These are phyloP conservation scores for Drosophila diplacantha DNA, from an alignment of 2,888 invertebrate species.

Conservation along the genomic window DNA sequence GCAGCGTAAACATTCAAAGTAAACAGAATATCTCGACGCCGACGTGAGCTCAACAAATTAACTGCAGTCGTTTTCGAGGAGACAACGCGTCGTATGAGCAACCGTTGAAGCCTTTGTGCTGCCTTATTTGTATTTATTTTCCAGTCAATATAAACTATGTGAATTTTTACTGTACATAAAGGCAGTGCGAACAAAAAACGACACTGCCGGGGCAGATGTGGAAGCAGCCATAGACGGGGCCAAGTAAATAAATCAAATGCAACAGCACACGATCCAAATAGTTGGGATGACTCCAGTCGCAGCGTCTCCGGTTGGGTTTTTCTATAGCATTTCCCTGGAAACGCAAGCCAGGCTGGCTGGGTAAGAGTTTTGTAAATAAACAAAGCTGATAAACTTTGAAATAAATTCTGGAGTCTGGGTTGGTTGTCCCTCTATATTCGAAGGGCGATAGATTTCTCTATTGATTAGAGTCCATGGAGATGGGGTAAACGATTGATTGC, in stretches of 20 bases:
- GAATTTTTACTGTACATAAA: constrained; percentile 74
- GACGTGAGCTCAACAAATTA: constrained; percentile 60
- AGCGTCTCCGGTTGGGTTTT: constrained; percentile 17
- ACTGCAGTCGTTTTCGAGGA: constrained; percentile 55
- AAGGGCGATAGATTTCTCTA: constrained; percentile 27
- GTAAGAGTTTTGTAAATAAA: constrained; percentile 42
- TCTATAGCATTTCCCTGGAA: constrained; percentile 28
- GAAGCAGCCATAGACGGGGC: constrained; percentile 28
- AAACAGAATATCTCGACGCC: constrained; percentile 48
- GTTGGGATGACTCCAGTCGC: constrained; percentile 34
- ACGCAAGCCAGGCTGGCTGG: constrained; percentile 25
- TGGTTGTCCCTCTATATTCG: constrained; percentile 32
- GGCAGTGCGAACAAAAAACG: constrained; percentile 48
- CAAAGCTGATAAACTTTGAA: constrained; percentile 33
- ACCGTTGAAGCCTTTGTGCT: constrained; percentile 55
- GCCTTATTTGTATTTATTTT: constrained; percentile 76
- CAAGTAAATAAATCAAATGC: constrained; percentile 69
- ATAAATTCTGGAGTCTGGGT: constrained; percentile 24
- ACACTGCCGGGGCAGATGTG: constrained; percentile 17
- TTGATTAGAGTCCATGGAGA: constrained; percentile 17
- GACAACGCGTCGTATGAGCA: constrained; percentile 65
- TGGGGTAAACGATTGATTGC: constrained; percentile 17
- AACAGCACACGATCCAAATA: constrained; percentile 40
- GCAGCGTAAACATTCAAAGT: constrained; percentile 63
- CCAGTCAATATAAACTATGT: constrained; percentile 77